Conservation (phyloP, 2,797 vertebrate species). For the Heteromormyrus szaboi region DNA sequence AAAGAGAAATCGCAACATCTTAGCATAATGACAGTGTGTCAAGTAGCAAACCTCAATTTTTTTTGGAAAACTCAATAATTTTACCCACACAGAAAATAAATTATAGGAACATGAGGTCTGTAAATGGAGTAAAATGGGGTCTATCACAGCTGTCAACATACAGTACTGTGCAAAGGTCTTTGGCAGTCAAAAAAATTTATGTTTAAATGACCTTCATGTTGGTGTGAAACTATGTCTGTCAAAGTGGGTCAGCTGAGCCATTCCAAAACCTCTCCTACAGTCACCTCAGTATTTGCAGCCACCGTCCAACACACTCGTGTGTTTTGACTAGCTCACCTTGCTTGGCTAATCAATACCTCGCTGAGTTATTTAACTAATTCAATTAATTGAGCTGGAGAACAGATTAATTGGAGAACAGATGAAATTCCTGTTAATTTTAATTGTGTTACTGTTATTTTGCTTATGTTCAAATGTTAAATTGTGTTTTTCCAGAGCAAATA, state of each 20-base stretch:
- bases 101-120: neutral
- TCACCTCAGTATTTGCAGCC: neutral
- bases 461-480: neutral
- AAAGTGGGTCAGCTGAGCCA: neutral
- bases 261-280: neutral
- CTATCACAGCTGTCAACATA: slow-evolving; percentile 30
- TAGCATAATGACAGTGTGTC: neutral
- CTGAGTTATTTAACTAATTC: neutral
- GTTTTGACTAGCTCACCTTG: neutral
- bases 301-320: neutral
- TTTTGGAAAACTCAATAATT: neutral
- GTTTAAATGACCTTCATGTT: neutral
- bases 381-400: neutral
- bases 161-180: neutral
- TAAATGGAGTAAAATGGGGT: neutral
- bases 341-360: neutral
- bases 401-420: neutral
- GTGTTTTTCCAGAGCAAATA: neutral
- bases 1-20: neutral
- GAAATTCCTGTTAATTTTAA: neutral
- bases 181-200: neutral
- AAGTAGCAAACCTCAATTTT: neutral
- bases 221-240: neutral
- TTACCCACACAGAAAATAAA: neutral
- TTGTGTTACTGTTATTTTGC: neutral